These are phyloP conservation scores for Acronicta psi DNA, from an alignment of 2,888 invertebrate species.

Conservation along the genomic window DNA sequence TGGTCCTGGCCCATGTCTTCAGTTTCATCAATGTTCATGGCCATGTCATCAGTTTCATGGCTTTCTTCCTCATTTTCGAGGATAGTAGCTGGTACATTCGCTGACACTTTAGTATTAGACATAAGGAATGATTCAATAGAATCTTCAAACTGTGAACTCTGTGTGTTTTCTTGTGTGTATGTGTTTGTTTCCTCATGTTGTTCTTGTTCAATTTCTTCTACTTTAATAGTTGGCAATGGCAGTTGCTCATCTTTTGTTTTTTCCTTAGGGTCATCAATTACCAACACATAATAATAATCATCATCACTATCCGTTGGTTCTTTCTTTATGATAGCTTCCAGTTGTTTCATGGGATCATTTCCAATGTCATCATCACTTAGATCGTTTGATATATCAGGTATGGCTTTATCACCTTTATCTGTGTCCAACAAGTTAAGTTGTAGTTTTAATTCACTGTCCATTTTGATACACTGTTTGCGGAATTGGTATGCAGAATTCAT, in stretches of 20 bases:
- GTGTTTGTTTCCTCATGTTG: constrained; percentile 25
- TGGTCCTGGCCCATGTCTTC: constrained; percentile 65
- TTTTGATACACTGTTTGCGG: constrained; percentile 81
- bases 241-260: constrained; percentile 26
- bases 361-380: constrained; percentile 59
- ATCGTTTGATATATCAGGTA: constrained; percentile 11
- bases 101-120: constrained; percentile 74
- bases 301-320: constrained; percentile 84
- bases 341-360: constrained; percentile 78
- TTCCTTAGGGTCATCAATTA: constrained; percentile 79
- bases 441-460: constrained; percentile 79
- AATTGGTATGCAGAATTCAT: constrained; percentile 82
- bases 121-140: constrained; percentile 78
- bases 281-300: constrained; percentile 84
- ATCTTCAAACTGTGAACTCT: constrained; percentile 67
- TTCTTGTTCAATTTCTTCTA: constrained; percentile 43
- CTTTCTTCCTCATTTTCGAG: constrained; percentile 81
- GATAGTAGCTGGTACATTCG: constrained; percentile 83
- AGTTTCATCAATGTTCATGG: constrained; percentile 69
- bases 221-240: constrained; percentile 38
- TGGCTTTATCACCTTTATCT: constrained; percentile 44
- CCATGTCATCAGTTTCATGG: constrained; percentile 68
- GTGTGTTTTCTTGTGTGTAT: constrained; percentile 24
- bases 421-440: constrained; percentile 72
- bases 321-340: constrained; percentile 78